Base-by-base conservation (phyloP, 2,888 invertebrate genomes). In the Galeruca laticollis region DNA sequence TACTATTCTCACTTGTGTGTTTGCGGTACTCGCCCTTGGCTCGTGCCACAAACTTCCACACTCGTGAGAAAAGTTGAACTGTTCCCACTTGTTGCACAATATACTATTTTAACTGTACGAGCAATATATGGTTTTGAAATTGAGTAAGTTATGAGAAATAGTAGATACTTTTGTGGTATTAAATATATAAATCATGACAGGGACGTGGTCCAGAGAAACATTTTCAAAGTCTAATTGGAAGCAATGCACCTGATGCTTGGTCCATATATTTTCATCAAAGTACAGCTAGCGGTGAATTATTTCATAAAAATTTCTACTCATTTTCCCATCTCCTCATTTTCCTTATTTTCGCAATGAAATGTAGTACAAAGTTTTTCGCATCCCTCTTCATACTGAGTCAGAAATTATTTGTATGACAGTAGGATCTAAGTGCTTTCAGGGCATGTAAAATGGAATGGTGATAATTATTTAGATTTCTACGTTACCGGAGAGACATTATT, bases 381-480 rank as follows among this genome's bases (percentile, higher is more conserved):
- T 65, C 54, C n/a, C 65, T 56, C 69, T 60, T 69, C 60, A 60
- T 54, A 59, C 63, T 20, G 59, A 47, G 62, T 61, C 60, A 49
- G 61, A 61, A 65, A 71, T 71, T 72, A 67, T 63, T 65, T 63
- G 59, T 66, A 61, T 56, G 56, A 65, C 47, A 61, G 60, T 60
- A 69, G 33, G 26, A 33, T 40, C 65, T 59, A 57, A 56, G 69
- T 62, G 59, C 67, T 72, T 72, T 60, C 56, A 60, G 54, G 47
- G 60, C 70, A 54, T 49, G 63, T 62, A 61, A 62, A 67, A 60
- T 51, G 63, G 51, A 68, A 72, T 65, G 56, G 56, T 69, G 64
- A 70, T 73, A 73, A 76, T 76, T 76, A 76, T 76, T 76, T 68
- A 74, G 71, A 75, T 74, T 73, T 70, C 59, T 67, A 62, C 70